Percentiles rank a stretch among this genome's conserved stretches.
phyloP scores from a whole-genome alignment of 2,888 invertebrate genomes.

The Ametastegia equiseti region DNA sequence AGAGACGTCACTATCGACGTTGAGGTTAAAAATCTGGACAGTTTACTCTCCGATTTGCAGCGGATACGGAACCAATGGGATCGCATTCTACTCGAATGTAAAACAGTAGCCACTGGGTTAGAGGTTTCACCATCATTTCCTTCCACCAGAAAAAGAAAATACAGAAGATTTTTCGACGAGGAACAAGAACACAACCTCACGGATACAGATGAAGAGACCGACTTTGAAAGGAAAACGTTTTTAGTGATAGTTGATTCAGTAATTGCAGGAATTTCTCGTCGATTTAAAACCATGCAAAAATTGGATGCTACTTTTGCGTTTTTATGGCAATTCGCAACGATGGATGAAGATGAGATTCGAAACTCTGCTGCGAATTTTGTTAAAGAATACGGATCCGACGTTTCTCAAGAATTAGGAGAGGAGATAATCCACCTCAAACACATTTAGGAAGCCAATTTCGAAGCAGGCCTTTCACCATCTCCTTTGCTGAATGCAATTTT shows the following conservation, averaged over 20 bases:
- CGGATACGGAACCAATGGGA: background rate
- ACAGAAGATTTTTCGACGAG: background rate
- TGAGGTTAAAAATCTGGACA: background rate
- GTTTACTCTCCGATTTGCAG: background rate
- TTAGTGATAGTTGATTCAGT: background rate
- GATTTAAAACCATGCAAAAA: background rate
- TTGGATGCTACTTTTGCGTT: background rate
- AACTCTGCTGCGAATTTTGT: background rate
- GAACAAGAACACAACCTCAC: background rate
- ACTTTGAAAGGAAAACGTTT: background rate
- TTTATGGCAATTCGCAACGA: background rate
- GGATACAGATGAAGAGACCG: background rate
- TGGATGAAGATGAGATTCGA: background rate
- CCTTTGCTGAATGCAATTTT: background rate
- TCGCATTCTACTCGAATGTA: background rate
- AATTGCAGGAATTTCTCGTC: background rate
- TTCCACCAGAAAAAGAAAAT: background rate
- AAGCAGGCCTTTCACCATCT: background rate
- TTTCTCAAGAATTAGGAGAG: background rate
- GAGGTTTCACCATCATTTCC: background rate
- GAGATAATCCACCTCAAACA: background rate
- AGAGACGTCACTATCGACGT: background rate
- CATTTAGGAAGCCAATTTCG: background rate
- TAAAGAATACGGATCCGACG: background rate
- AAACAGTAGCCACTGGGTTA: background rate